Conservation (phyloP, 30 jellyfish, hydroid and myxozoan species). For the Hydractinia echinata region DNA sequence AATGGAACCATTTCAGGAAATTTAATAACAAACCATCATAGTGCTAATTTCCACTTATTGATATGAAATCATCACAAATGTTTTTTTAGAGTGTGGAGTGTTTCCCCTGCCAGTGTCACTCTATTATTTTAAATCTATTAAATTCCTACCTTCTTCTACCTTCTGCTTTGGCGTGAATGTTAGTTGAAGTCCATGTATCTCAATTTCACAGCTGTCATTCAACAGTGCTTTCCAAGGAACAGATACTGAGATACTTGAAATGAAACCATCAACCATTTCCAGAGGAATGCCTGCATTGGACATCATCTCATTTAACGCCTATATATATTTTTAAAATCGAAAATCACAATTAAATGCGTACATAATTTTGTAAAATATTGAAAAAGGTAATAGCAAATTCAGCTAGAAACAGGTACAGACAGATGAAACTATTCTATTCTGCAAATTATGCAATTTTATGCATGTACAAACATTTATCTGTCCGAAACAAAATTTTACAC, state of each 20-base stretch:
- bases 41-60: no score
- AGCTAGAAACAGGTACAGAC: neutral
- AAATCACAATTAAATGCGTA: neutral
- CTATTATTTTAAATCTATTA: neutral
- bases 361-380: no score
- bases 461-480: neutral
- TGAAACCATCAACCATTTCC: conserved; percentile 86
- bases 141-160: conserved; percentile 35
- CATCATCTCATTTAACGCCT: conserved; percentile 94
- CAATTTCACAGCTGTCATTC: conserved; percentile 87
- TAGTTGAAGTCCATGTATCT: conserved; percentile 77
- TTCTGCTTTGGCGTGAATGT: conserved; percentile 74
- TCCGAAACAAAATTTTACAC: neutral
- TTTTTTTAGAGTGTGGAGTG: no score
- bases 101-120: no score
- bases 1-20: no score
- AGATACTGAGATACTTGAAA: conserved; percentile 78
- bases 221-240: conserved; percentile 95
- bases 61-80: no score
- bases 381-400: neutral
- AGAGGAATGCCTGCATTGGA: conserved; percentile 79
- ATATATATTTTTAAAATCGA: neutral
- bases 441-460: no score
- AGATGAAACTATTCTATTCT: neutral
- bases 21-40: no score